These are phyloP conservation scores for Calliopum simillimum DNA, from an alignment of 2,888 invertebrate species.

Conservation along the genomic window DNA sequence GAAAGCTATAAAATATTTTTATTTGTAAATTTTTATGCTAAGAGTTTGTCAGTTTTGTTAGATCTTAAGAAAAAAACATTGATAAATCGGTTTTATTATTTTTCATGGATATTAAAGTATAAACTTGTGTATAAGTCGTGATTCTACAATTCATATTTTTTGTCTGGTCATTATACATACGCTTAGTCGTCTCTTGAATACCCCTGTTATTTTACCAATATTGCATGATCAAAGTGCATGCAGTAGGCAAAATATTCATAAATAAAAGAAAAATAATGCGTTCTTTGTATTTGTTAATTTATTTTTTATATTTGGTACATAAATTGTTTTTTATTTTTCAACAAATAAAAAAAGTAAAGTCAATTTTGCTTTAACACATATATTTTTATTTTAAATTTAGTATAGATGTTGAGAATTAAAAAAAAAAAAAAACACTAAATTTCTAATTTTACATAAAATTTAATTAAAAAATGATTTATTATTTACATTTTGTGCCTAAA, in stretches of 20 bases:
- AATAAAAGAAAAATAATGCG: conserved; percentile 18
- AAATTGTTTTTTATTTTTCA: conserved; percentile 50
- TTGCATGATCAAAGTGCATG: conserved; percentile 37
- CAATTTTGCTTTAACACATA: conserved; percentile 11
- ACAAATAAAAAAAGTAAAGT: conserved; percentile 18
- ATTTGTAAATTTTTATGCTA: not conserved
- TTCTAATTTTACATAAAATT: conserved; percentile 34
- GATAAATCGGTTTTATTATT: conserved; percentile 3
- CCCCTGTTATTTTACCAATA: conserved; percentile 47
- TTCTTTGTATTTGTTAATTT: conserved; percentile 44
- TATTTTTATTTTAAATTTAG: conserved; percentile 24
- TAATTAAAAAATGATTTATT: conserved; percentile 32
- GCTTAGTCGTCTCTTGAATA: conserved; percentile 48
- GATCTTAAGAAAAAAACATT: conserved; percentile 8
- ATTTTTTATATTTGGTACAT: conserved; percentile 62
- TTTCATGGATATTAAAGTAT: too few relatives aligned
- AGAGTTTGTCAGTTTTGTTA: not conserved
- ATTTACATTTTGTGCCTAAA: conserved; percentile 15
- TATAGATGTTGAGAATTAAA: conserved; percentile 38
- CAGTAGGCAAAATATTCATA: not conserved
- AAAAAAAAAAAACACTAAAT: conserved; percentile 43
- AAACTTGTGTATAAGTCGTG: too few relatives aligned
- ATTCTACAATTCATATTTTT: too few relatives aligned
- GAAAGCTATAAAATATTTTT: not conserved
- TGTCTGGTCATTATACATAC: too few relatives aligned